Base-by-base conservation (phyloP, 1,140 invertebrate genomes). In the Meloidogyne chitwoodi region DNA sequence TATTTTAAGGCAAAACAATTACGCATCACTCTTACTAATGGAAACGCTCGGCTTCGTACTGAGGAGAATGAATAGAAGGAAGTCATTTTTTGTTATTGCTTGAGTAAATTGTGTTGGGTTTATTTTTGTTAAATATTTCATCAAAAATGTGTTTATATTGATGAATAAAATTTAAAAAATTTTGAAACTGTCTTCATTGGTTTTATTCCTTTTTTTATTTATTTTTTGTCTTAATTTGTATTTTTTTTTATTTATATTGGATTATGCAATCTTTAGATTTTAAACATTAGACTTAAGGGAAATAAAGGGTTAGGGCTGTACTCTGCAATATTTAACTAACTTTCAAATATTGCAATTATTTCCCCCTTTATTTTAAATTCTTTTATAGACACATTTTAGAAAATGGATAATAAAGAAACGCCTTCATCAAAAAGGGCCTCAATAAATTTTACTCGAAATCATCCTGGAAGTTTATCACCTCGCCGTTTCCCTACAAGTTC, bases 21-120 rank as follows among this genome's bases (percentile, higher is more conserved):
- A 73, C 76, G 76, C 27, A 78, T 78, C 66, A 64, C 73, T 48
- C 68, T 85, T 27, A 99, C 95, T 48, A 99, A 99, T 89, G 92
- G 93, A 65, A 93, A 94, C 88, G 95, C 96, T 83, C 92, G 96
- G 83, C 91, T 99, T 81, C 92, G 96, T 84, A 95, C 93, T 83
- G 95, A 99, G 90, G 96, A 99, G 90, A 95, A 75, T 74, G 85
- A 87, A 84, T 86, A 86, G 80, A 84, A 65, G 73, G 62, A 75
- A 75, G 77, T 68, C 1, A 3, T 48, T 48, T 22, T 22, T 69
- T 77, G 66, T 80, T 80, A 48, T 75, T 78, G 41, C 70, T 78
- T n/a, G 27, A 27, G 6, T 19, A 56, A 56, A n/a, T 16, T 38
- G 34, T 38, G 8, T 34, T 19, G 24, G 27, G 16, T 66, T n/a